Conservation (phyloP, 1,140 invertebrate species). For the Drosophila serrata region DNA sequence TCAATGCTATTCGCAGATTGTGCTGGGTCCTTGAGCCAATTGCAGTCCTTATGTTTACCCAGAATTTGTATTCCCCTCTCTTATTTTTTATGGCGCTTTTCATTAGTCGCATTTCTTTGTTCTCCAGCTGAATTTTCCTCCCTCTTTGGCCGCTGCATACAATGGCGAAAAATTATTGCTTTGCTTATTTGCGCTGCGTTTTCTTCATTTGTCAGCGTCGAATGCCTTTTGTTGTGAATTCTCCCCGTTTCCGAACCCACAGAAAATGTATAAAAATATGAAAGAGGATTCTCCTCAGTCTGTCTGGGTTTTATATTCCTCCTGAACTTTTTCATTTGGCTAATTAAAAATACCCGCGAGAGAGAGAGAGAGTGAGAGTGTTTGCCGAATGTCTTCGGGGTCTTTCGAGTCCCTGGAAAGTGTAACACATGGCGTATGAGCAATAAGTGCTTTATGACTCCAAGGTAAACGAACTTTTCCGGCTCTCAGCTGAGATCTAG, state of each 20-base stretch:
- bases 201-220: constrained; percentile 67
- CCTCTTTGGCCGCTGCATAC: constrained; percentile 35
- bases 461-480: constrained; percentile 59
- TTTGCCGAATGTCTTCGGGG: constrained; percentile 64
- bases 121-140: constrained; percentile 12
- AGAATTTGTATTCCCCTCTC: constrained; percentile 38
- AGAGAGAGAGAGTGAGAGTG: constrained; percentile 37
- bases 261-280: constrained; percentile 47
- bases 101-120: constrained; percentile 73
- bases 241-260: constrained; percentile 18
- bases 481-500: constrained; percentile 23
- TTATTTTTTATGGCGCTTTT: constrained; percentile 18
- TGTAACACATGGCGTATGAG: constrained; percentile 78
- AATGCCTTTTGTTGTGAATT: constrained; percentile 30
- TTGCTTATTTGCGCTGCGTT: constrained; percentile 72
- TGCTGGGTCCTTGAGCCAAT: constrained; percentile 22
- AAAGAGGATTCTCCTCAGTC: constrained; percentile 35
- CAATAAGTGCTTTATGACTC: constrained; percentile 74
- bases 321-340: constrained; percentile 81
- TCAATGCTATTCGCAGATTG: constrained; percentile 25
- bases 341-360: constrained; percentile 75
- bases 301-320: constrained; percentile 57
- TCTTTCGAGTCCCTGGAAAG: constrained; percentile 38
- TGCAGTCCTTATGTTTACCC: constrained; percentile 70
- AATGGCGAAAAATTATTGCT: constrained; percentile 75